phyloP scores from a whole-genome alignment of 2,113 vertebrate genomes.

The Delphinapterus leucas region DNA sequence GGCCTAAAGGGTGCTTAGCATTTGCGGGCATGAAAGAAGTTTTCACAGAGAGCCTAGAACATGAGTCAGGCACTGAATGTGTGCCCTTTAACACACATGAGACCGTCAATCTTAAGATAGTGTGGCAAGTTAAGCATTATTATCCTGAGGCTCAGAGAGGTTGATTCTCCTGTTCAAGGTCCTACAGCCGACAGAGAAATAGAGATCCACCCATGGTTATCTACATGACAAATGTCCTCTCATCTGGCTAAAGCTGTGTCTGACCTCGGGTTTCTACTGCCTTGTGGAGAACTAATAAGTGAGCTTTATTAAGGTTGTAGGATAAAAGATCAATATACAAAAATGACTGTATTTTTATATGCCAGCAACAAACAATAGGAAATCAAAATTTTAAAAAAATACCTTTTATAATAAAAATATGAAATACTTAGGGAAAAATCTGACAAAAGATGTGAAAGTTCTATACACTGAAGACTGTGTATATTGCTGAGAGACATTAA shows the following conservation, averaged over 20 bases:
- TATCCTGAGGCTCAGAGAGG: background rate
- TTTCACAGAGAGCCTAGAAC: background rate
- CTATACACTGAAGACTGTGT: background rate
- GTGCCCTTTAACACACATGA: background rate
- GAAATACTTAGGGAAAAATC: background rate
- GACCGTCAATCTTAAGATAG: background rate
- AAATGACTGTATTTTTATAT: background rate
- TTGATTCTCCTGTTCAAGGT: background rate
- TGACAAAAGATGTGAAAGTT: background rate
- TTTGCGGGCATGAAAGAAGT: background rate
- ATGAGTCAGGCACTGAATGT: background rate
- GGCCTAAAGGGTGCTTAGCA: background rate
- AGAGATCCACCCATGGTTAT: background rate
- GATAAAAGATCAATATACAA: background rate
- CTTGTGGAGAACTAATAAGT: background rate
- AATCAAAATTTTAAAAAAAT: background rate
- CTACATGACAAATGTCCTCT: background rate
- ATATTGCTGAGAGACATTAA: background rate
- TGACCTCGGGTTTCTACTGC: background rate
- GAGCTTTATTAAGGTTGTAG: background rate
- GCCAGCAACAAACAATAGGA: background rate
- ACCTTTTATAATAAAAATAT: background rate
- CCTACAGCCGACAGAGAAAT: background rate
- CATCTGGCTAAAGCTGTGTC: background rate
- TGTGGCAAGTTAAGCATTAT: background rate